Evolutionary conservation across 2,888 invertebrate genomes (phyloP), one percentile per base, ranked within the genome.

Genomic region (Lasioglossum pauxillum): DNA sequence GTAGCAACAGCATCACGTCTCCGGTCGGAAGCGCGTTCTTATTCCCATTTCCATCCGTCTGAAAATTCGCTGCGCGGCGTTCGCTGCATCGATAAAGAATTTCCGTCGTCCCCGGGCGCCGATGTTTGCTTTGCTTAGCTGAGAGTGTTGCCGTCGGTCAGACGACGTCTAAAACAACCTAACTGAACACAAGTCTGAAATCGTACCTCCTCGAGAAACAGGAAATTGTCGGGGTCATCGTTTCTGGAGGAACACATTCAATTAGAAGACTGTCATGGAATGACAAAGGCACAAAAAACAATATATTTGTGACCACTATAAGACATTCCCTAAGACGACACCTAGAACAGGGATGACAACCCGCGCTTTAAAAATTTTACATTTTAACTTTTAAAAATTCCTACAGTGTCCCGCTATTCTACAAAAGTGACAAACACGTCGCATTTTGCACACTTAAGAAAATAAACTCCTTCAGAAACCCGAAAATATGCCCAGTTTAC

Each of bases 61-160:
- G 44, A 31, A 67, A 78, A 72, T 78, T 82, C 46, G 49, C 38
- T 31, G 12, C 19, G 27, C 49, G 31, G 19, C 19, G 19, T 19
- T 49, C 46, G 31, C 38, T 14, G 57, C 67, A 60, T 64, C 64
- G 72, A 78, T 57, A 81, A 77, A 81, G 77, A 77, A 82, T 78
- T 46, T 60, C 38, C 44, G 35, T 19, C 27, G 49, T 78, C 67
- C n/a, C 49, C 23, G 35, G 78, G 16, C 49, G 38, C 2, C 49
- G 49, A n/a, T 71, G 69, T 27, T 49, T 46, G 31, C 38, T 53
- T 69, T 60, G 53, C 80, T 46, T 57, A 44, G 41, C 41, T 64
- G 64, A 31, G 64, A 31, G 64, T 31, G 31, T 64, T 16, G 31
- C 64, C 31, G 31, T 31, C 64, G 16, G 64, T 31, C 64, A 64